Conservation (phyloP, 2,797 vertebrate genomes). For the Sardinella longiceps region DNA sequence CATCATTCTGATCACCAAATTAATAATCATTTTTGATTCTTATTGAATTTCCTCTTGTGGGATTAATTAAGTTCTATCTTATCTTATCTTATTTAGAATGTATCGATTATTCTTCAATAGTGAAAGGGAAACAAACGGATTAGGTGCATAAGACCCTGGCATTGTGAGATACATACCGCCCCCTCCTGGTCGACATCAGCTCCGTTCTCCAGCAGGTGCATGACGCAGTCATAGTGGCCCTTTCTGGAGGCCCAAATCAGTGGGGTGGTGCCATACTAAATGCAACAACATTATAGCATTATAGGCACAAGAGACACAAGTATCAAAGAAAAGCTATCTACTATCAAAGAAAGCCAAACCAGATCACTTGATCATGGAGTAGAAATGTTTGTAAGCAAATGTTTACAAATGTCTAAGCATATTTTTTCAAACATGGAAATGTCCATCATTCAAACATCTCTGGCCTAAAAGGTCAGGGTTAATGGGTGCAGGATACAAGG, state of each 20-base stretch:
- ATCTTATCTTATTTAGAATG: no score
- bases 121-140: not conserved
- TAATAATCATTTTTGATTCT: no score
- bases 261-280: conserved; percentile 92
- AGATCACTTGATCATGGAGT: not conserved
- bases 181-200: conserved; percentile 98
- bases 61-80: no score
- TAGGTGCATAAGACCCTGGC: not conserved
- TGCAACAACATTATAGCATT: not conserved
- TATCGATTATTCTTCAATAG: not conserved
- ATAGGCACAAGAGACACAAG: no score
- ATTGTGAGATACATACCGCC: conserved; percentile 78
- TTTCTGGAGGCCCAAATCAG: conserved; percentile 95
- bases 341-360: not conserved
- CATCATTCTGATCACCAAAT: no score
- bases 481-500: not conserved
- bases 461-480: not conserved
- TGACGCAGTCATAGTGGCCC: conserved; percentile 91
- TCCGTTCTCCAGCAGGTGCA: conserved; percentile 90
- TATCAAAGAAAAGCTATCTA: no score
- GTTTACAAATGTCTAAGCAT: no score
- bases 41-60: no score
- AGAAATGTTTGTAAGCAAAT: not conserved
- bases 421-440: no score
- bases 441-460: not conserved